Evolutionary conservation across 2,797 vertebrate species (phyloP).

Genomic region (Macrochelys suwanniensis): DNA sequence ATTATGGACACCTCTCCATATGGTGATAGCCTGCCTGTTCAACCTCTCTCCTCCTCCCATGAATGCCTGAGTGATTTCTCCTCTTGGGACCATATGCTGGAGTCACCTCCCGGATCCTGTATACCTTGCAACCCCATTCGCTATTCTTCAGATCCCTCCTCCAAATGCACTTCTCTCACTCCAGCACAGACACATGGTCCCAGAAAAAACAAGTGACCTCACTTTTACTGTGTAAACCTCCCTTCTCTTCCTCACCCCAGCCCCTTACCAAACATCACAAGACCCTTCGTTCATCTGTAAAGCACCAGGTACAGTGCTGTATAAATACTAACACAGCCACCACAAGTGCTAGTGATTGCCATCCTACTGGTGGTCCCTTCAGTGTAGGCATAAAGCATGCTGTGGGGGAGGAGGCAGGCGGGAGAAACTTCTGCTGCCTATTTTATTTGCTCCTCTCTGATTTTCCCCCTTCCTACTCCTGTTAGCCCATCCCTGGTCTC

Average conservation of each 20-base stretch:
- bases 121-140: too few relatives aligned
- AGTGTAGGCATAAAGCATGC: neutral
- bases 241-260: neutral
- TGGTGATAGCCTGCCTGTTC: neutral
- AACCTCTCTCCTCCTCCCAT: neutral
- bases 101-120: neutral
- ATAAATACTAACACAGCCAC: neutral
- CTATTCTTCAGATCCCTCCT: neutral
- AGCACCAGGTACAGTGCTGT: accelerated
- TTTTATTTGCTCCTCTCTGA: neutral
- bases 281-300: neutral
- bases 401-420: neutral
- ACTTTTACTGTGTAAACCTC: slow-evolving; percentile 17
- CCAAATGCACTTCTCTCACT: neutral
- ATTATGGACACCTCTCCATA: too few relatives aligned
- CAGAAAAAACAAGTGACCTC: neutral
- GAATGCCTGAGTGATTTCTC: accelerated
- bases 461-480: neutral
- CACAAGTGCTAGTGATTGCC: neutral
- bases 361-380: neutral
- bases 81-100: neutral
- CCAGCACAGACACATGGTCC: neutral
- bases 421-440: accelerated
- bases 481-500: neutral
- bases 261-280: neutral